These are phyloP conservation scores for Ammospiza maritima DNA, from an alignment of 2,797 vertebrate genomes.

Conservation along the genomic window DNA sequence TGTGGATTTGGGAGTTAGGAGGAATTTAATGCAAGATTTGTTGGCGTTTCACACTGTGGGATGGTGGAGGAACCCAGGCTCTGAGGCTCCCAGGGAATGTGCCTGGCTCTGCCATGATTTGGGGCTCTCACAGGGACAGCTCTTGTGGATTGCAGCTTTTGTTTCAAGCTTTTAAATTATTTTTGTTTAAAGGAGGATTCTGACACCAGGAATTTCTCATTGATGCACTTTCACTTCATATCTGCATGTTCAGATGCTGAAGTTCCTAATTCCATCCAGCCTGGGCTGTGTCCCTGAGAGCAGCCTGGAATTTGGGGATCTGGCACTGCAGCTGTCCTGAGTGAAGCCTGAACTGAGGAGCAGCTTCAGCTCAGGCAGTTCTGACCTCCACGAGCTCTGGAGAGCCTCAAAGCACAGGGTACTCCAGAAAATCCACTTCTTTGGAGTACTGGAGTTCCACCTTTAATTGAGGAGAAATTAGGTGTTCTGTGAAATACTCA, in stretches of 20 bases:
- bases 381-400: neutral
- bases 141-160: neutral
- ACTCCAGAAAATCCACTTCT: neutral
- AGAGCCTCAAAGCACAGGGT: neutral
- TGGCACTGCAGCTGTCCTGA: neutral
- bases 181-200: neutral
- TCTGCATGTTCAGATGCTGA: neutral
- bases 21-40: conserved; percentile 17
- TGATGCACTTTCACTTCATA: neutral
- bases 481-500: neutral
- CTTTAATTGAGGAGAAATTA: neutral
- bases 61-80: neutral
- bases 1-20: conserved; percentile 21
- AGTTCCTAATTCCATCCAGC: neutral
- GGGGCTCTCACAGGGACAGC: neutral
- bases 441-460: neutral
- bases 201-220: neutral
- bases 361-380: neutral
- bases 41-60: neutral
- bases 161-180: fast-evolving
- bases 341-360: neutral
- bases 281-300: neutral
- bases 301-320: neutral
- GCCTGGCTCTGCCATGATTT: neutral
- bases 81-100: neutral